Percentiles rank a stretch among this genome's conserved stretches.
These are phyloP conservation scores for Pristionchus exspectatus DNA, from an alignment of 2,888 invertebrate genomes.

Conservation along the genomic window DNA sequence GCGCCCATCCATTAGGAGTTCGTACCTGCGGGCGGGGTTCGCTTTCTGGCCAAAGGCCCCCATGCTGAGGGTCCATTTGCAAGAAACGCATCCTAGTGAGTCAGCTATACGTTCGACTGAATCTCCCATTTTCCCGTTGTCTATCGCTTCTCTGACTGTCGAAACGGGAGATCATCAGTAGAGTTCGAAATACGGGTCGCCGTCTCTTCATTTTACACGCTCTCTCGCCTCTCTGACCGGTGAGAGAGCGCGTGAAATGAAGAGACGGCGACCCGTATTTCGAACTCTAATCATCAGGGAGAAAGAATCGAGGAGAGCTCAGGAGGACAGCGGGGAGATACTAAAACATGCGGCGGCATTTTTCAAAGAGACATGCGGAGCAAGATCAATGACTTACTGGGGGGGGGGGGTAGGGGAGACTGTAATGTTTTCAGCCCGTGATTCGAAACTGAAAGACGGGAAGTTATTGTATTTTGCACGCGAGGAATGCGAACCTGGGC, in stretches of 20 bases:
- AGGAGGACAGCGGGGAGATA: neutral
- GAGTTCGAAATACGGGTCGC: no score
- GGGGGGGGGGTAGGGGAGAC: neutral
- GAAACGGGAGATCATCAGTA: no score
- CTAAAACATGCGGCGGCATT: neutral
- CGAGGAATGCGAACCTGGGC: no score
- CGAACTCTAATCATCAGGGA: no score
- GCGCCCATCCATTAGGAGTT: conserved; percentile 24
- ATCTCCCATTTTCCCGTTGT: no score
- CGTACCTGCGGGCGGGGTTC: conserved; percentile 11
- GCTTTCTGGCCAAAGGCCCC: conserved; percentile 5
- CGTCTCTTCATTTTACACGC: no score
- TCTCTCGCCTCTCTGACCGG: no score
- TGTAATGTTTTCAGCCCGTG: neutral
- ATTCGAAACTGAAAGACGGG: neutral
- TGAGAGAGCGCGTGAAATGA: no score
- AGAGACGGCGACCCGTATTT: no score
- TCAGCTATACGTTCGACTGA: no score
- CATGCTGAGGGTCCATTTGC: conserved; percentile 23
- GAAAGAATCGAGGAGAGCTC: neutral
- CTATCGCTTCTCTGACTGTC: no score
- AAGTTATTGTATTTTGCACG: no score
- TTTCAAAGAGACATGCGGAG: neutral
- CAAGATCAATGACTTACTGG: conserved; percentile 11
- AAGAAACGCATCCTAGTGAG: neutral